Evolutionary conservation across 2,888 invertebrate species (phyloP).

Genomic region (Cryptocephalus primarius): DNA sequence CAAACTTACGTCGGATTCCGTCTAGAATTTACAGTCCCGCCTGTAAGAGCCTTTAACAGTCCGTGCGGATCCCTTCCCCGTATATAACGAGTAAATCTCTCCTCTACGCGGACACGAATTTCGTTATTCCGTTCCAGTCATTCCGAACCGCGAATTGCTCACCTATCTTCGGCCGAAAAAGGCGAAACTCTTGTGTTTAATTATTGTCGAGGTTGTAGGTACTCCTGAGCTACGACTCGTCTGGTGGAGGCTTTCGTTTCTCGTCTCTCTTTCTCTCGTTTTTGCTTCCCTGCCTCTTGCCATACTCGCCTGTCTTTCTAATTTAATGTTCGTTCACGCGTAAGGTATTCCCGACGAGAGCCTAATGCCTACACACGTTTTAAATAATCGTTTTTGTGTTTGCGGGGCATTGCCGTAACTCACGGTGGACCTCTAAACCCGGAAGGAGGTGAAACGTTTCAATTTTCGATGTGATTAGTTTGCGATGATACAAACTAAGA

Average conservation of each 20-base stretch:
- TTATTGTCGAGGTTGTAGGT: conserved; percentile 5
- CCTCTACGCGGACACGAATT: not conserved
- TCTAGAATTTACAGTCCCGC: too few relatives aligned
- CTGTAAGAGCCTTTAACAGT: too few relatives aligned
- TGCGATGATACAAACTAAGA: too few relatives aligned
- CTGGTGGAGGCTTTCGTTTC: not conserved
- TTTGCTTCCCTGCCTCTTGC: too few relatives aligned
- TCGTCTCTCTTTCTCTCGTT: too few relatives aligned
- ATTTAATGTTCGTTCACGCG: conserved; percentile 34
- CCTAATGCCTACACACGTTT: conserved; percentile 33
- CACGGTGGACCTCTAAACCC: too few relatives aligned
- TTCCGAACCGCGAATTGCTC: not conserved
- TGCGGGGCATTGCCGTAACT: too few relatives aligned
- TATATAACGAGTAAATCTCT: too few relatives aligned
- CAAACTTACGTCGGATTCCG: too few relatives aligned
- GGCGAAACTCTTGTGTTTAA: not conserved
- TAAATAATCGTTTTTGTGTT: conserved; percentile 31
- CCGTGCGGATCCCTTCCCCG: too few relatives aligned
- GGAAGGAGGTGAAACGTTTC: too few relatives aligned
- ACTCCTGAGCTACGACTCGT: not conserved
- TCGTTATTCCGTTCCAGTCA: not conserved
- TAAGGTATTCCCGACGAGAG: conserved; percentile 31
- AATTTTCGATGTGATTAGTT: too few relatives aligned
- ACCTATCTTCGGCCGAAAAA: not conserved
- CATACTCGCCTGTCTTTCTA: conserved; percentile 12